Conservation (phyloP, 2,797 vertebrate species). For the Spheniscus humboldti region DNA sequence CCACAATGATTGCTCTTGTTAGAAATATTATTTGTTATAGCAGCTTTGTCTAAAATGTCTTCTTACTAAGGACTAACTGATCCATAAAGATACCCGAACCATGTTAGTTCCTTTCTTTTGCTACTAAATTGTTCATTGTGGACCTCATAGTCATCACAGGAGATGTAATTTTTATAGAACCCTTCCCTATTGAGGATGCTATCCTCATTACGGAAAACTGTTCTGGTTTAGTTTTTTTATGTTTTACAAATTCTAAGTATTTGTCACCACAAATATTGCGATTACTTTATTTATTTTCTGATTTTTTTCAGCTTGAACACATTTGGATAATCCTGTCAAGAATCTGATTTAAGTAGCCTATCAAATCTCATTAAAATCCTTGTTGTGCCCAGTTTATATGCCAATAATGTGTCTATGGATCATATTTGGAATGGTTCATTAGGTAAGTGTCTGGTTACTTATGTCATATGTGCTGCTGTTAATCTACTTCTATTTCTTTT, state of each 20-base stretch:
- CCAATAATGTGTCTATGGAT: slow-evolving; percentile 25
- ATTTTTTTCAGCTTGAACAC: neutral
- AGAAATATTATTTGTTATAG: neutral
- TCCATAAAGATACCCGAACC: neutral
- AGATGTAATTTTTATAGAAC: neutral
- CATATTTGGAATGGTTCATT: slow-evolving; percentile 13
- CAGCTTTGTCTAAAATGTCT: neutral
- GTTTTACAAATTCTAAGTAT: neutral
- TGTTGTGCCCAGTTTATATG: neutral
- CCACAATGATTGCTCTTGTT: neutral
- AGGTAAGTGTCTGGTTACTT: neutral
- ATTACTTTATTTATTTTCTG: neutral
- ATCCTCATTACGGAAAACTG: neutral
- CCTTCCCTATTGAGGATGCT: neutral
- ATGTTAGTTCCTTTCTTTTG: neutral
- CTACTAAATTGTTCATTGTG: neutral
- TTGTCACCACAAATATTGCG: neutral
- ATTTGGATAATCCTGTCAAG: slow-evolving; percentile 9
- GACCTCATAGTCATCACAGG: neutral
- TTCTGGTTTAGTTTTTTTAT: neutral
- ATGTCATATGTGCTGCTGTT: neutral
- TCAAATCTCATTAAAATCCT: slow-evolving; percentile 43
- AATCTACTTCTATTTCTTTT: neutral
- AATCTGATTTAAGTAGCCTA: slow-evolving; percentile 16
- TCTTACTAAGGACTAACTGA: neutral